Percentiles rank a stretch among this genome's conserved stretches.
phyloP scores from a whole-genome alignment of 2,113 vertebrate species.

The Maylandia zebra region DNA sequence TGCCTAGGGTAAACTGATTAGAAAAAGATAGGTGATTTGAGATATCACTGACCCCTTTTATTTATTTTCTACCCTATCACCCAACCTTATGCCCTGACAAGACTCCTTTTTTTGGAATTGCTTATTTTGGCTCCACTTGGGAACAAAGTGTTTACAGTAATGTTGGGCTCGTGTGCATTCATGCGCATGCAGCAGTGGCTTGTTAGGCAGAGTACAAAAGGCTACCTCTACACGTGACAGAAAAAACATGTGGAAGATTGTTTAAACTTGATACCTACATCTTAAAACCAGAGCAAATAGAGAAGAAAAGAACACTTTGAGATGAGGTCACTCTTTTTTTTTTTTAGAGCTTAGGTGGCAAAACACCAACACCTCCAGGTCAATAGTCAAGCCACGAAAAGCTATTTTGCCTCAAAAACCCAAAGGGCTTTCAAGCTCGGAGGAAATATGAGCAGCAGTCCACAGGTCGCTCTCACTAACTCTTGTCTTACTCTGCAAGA shows the following conservation, averaged over 20 bases:
- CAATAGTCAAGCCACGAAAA: neutral
- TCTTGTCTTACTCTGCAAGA: neutral
- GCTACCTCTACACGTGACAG: neutral
- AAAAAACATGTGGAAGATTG: constrained; percentile 31
- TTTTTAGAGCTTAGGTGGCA: constrained; percentile 11
- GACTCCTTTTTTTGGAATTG: neutral
- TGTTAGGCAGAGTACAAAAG: constrained; percentile 4
- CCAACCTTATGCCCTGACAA: neutral
- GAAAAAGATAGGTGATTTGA: constrained; percentile 37
- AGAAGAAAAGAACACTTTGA: neutral
- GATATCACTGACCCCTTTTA: constrained; percentile 41
- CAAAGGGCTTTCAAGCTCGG: neutral
- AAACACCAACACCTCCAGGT: constrained; percentile 45
- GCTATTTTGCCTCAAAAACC: neutral
- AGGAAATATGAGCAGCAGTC: constrained; percentile 3
- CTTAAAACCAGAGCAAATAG: neutral
- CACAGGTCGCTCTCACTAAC: neutral
- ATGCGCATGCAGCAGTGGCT: neutral
- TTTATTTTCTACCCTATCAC: constrained; percentile 48
- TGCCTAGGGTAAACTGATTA: constrained; percentile 59
- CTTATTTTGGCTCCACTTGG: constrained; percentile 2
- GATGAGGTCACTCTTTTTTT: constrained; percentile 47
- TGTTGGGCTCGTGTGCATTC: neutral
- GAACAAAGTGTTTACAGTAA: neutral
- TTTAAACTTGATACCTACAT: constrained; percentile 15